phyloP scores from a whole-genome alignment of 2,797 vertebrate genomes.

The Acipenser transmontanus region DNA sequence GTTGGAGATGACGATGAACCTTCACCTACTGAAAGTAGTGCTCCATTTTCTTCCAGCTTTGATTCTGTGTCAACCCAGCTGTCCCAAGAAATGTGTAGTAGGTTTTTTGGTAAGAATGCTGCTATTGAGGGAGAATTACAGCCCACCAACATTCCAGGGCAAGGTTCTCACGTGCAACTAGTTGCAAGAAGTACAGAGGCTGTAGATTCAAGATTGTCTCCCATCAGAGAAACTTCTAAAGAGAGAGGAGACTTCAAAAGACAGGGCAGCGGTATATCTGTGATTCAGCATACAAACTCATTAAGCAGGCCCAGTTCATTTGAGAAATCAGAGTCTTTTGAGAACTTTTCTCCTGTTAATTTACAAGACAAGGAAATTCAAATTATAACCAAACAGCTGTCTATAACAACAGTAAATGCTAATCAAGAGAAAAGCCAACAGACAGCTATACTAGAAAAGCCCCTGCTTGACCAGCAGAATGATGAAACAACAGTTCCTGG shows the following conservation, averaged over 20 bases:
- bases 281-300: slow-evolving; percentile 96
- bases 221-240: slow-evolving; percentile 62
- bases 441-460: slow-evolving; percentile 44
- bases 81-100: slow-evolving; percentile 40
- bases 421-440: slow-evolving; percentile 48
- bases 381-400: slow-evolving; percentile 47
- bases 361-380: slow-evolving; percentile 62
- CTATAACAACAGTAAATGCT: slow-evolving; percentile 45
- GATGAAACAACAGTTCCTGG: slow-evolving; percentile 35
- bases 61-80: slow-evolving; percentile 53
- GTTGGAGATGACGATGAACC: slow-evolving; percentile 93
- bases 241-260: slow-evolving; percentile 78
- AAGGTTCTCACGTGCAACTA: slow-evolving; percentile 73
- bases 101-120: slow-evolving; percentile 47
- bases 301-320: slow-evolving; percentile 85
- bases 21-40: slow-evolving; percentile 70
- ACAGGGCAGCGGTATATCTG: slow-evolving; percentile 88
- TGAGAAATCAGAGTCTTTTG: slow-evolving; percentile 78
- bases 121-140: slow-evolving; percentile 56
- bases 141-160: slow-evolving; percentile 54
- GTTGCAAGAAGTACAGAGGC: slow-evolving; percentile 60
- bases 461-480: slow-evolving; percentile 51
- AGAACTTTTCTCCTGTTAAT: slow-evolving; percentile 68
- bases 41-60: slow-evolving; percentile 63
- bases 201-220: slow-evolving; percentile 62